These are phyloP conservation scores for Pasiphila rectangulata DNA, from an alignment of 2,888 invertebrate species.

Conservation along the genomic window DNA sequence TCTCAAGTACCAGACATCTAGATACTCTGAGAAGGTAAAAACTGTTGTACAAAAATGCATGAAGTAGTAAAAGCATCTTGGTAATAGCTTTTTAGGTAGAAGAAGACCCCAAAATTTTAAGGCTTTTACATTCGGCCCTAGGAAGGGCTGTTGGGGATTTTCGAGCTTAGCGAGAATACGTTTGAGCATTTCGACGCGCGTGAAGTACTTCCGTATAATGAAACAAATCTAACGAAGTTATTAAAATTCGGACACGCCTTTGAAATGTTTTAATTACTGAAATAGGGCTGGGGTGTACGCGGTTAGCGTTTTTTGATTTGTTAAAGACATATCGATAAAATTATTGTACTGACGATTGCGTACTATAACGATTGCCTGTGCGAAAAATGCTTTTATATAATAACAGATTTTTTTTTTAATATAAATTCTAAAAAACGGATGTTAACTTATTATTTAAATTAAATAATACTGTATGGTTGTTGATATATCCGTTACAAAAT, in stretches of 20 bases:
- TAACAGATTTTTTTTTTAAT: neutral
- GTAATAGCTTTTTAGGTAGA: slow-evolving; percentile 47
- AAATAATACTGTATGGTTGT: too few relatives aligned
- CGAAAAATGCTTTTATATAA: too few relatives aligned
- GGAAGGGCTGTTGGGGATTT: slow-evolving; percentile 54
- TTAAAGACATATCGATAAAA: neutral
- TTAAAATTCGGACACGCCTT: slow-evolving; percentile 10
- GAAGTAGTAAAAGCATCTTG: slow-evolving; percentile 49
- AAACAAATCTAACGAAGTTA: slow-evolving; percentile 12
- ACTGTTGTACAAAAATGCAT: slow-evolving; percentile 56
- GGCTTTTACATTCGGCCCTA: slow-evolving; percentile 64
- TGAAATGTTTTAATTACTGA: slow-evolving; percentile 24
- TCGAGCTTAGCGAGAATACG: slow-evolving; percentile 50
- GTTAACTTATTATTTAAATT: too few relatives aligned
- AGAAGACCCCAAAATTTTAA: slow-evolving; percentile 67
- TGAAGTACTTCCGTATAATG: slow-evolving; percentile 13
- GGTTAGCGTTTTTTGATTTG: neutral
- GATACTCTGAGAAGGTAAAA: slow-evolving; percentile 60
- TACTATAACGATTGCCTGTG: too few relatives aligned
- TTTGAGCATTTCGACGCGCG: slow-evolving; percentile 26
- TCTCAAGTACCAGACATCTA: slow-evolving; percentile 66
- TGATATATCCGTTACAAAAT: too few relatives aligned
- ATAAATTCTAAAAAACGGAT: too few relatives aligned
- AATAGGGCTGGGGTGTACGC: slow-evolving; percentile 7
- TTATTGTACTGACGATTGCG: too few relatives aligned